phyloP scores from a whole-genome alignment of 1,140 invertebrate species.

The Drosophila sucinea region DNA sequence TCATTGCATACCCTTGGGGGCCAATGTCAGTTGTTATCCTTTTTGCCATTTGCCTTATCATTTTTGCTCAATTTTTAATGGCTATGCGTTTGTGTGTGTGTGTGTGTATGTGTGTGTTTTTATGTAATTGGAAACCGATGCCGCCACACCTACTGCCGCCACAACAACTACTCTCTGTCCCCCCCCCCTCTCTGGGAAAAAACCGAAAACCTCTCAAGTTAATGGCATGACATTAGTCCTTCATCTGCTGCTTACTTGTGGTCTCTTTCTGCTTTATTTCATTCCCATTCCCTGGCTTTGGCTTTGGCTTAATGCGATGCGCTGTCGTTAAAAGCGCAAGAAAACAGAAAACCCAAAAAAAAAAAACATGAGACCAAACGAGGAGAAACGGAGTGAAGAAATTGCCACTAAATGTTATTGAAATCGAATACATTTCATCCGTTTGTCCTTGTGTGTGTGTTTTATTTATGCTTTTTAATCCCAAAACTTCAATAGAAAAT shows the following conservation, averaged over 20 bases:
- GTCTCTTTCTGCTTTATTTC: slow-evolving; percentile 5
- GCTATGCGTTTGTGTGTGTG: neutral
- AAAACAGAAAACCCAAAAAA: neutral
- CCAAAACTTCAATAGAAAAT: slow-evolving; percentile 38
- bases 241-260: slow-evolving; percentile 16
- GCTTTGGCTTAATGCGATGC: slow-evolving; percentile 49
- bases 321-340: slow-evolving; percentile 64
- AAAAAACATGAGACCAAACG: slow-evolving; percentile 29
- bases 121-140: slow-evolving; percentile 56
- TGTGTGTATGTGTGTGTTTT: slow-evolving; percentile 21
- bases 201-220: slow-evolving; percentile 29
- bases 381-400: slow-evolving; percentile 32
- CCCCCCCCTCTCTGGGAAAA: neutral
- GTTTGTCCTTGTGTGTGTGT: slow-evolving; percentile 18
- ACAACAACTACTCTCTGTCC: neutral
- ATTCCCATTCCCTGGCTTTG: slow-evolving; percentile 20
- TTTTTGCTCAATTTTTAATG: slow-evolving; percentile 3
- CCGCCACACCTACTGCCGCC: slow-evolving; percentile 2
- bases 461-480: slow-evolving; percentile 62
- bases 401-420: slow-evolving; percentile 78
- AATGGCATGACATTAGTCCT: slow-evolving; percentile 66
- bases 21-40: neutral
- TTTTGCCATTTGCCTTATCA: slow-evolving; percentile 7
- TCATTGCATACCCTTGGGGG: slow-evolving; percentile 2
- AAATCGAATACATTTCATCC: slow-evolving; percentile 63